Conservation (phyloP, 2,888 invertebrate genomes). For the Eudemis profundana region DNA sequence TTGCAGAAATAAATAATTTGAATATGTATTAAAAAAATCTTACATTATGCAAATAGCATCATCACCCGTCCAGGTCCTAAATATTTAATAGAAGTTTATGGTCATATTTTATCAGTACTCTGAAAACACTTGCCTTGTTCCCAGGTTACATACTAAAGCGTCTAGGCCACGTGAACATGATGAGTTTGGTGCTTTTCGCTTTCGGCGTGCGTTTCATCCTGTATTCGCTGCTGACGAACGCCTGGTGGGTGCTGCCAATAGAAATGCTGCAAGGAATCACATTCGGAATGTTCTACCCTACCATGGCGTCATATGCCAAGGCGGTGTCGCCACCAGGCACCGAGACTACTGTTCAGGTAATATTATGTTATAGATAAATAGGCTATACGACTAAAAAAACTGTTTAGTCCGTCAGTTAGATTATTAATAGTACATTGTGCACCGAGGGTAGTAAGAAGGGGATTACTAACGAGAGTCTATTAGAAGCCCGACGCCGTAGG, state of each 20-base stretch:
- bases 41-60: no score
- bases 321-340: slow-evolving; percentile 93
- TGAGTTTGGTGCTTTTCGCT: slow-evolving; percentile 92
- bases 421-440: no score
- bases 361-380: no score
- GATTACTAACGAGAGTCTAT: no score
- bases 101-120: background rate
- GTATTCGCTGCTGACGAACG: slow-evolving; percentile 91
- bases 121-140: slow-evolving; percentile 47
- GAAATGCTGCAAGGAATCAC: slow-evolving; percentile 95
- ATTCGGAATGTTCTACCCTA: slow-evolving; percentile 94
- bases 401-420: no score
- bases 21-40: no score
- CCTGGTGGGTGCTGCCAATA: slow-evolving; percentile 94
- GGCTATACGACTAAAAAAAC: no score
- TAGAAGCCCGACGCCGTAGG: no score
- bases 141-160: slow-evolving; percentile 89
- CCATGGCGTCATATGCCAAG: slow-evolving; percentile 95
- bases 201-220: slow-evolving; percentile 92
- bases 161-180: slow-evolving; percentile 92
- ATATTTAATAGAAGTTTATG: no score
- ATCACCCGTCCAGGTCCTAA: no score
- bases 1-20: no score
- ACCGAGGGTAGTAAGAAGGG: no score
- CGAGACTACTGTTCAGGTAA: slow-evolving; percentile 93